Conservation (phyloP, 1,140 invertebrate genomes). For the Zophobas morio region DNA sequence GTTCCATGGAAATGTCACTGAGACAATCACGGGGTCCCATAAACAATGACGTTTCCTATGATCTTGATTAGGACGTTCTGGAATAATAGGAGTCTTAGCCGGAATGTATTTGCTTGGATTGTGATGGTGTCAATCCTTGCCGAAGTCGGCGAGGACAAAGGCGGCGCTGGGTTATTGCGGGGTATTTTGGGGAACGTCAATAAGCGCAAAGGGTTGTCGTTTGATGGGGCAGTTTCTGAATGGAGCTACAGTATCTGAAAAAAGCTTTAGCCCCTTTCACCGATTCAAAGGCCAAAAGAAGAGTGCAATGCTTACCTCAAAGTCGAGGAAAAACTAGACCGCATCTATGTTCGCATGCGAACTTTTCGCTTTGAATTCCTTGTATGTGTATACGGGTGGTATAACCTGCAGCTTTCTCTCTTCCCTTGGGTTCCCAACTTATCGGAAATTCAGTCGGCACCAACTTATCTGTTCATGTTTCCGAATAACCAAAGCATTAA, state of each 20-base stretch:
- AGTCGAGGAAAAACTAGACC: no score
- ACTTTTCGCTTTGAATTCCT: no score
- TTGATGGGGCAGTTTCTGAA: no score
- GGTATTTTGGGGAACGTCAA: no score
- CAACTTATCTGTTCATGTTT: background rate
- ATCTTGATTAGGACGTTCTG: conserved; percentile 20
- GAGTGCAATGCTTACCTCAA: no score
- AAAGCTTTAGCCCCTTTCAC: no score
- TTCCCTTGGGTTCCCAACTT: no score
- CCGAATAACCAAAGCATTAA: background rate
- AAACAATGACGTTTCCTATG: conserved; percentile 24
- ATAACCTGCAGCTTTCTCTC: background rate
- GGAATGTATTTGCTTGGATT: conserved; percentile 12
- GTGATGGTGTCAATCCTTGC: conserved; percentile 16
- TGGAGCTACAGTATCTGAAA: no score
- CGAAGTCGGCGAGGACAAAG: conserved; percentile 4
- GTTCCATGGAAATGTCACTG: conserved; percentile 30
- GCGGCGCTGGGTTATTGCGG: background rate
- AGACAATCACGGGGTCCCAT: conserved; percentile 20
- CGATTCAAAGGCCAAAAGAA: no score
- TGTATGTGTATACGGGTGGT: no score
- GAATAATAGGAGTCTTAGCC: conserved; percentile 30
- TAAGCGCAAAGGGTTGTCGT: no score
- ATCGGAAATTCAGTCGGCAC: background rate
- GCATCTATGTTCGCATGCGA: no score